Evolutionary conservation across 2,888 invertebrate species (phyloP).

Genomic region (Orthosia cruda): DNA sequence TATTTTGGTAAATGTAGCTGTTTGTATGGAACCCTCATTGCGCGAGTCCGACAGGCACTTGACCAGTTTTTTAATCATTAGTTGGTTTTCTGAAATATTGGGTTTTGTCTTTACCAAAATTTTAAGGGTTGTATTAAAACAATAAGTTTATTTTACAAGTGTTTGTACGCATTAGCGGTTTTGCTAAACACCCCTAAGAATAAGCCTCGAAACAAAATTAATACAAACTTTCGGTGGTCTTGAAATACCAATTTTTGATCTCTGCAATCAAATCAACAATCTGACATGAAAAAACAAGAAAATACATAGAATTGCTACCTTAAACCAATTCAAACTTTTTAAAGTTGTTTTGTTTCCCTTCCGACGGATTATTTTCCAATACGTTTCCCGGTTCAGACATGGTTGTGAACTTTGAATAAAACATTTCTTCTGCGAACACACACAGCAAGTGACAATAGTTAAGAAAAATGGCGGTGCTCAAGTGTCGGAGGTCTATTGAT

Average conservation of each 20-base stretch:
- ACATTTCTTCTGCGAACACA: conserved; percentile 52
- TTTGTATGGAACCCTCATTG: too few relatives aligned
- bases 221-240: neutral
- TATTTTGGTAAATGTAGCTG: too few relatives aligned
- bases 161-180: neutral
- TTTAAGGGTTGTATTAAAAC: neutral
- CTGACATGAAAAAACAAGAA: neutral
- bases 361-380: conserved; percentile 50
- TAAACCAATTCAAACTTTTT: conserved; percentile 7
- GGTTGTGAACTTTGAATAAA: conserved; percentile 56
- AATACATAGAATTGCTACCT: neutral
- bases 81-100: too few relatives aligned
- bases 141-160: neutral
- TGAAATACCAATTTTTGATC: neutral
- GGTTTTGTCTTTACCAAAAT: neutral
- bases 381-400: conserved; percentile 46
- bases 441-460: conserved; percentile 57
- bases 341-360: conserved; percentile 32
- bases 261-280: too few relatives aligned
- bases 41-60: too few relatives aligned
- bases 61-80: too few relatives aligned
- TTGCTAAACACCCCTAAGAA: neutral
- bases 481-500: conserved; percentile 30
- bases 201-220: neutral
- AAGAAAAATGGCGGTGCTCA: conserved; percentile 50